Evolutionary conservation across 2,888 invertebrate genomes (phyloP), one percentile per base, ranked within the genome.

Genomic region (Glyphotaelius pellucidus): DNA sequence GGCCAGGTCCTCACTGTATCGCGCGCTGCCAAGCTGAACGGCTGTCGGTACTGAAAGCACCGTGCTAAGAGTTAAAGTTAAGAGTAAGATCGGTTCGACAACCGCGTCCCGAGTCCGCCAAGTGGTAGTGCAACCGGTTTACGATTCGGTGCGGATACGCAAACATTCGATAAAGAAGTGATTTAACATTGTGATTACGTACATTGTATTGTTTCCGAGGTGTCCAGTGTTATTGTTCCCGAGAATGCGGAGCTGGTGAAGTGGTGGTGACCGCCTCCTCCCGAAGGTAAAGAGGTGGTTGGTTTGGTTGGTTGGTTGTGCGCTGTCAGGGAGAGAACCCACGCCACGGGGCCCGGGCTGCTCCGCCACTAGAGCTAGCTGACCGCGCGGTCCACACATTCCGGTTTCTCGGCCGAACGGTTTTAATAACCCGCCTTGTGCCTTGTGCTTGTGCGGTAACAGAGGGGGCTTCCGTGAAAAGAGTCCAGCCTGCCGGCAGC

Each of bases 371-470:
- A 67, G 67, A 67, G 67, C 67, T 67, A n/a, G 88, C 84, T 90
- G 90, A 91, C 91, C 91, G 67, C 67, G 67, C 67, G 67, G 67
- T 67, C 67, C 67, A 47, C 91, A 47, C 91, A 91, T 91, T 87
- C 91, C 91, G 91, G 91, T 91, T 90, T 87, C 83, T 80, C 67
- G 91, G 87, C 91, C 85, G 87, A 91, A 87, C 87, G 87, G 91
- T 91, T 91, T 80, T 67, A 67, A 67, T 67, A 67, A 67, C 67
- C 67, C 67, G 67, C 67, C 67, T 67, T 25, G 67, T n/a, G 25
- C 67, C 25, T 67, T 67, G 67, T 80, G 52, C 91, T 80, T n/a
- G 47, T 87, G 91, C 84, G n/a, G 86, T 52, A 79, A 85, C 80
- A 47, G 80, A 67, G 67, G 42, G 80, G 80, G 67, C 87, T 91